Conservation (phyloP, 2,888 invertebrate species). For the Catocala nupta region DNA sequence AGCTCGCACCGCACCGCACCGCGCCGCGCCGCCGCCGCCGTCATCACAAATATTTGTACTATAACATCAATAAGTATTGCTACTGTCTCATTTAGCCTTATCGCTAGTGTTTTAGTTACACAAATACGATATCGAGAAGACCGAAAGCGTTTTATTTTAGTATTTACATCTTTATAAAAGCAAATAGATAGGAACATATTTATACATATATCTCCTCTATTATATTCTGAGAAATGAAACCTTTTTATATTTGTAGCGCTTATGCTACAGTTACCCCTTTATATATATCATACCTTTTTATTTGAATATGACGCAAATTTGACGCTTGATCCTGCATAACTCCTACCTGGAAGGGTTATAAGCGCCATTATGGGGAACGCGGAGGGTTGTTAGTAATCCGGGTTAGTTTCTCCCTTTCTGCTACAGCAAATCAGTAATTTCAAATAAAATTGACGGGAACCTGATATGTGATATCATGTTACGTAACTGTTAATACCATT, state of each 20-base stretch:
- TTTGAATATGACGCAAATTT: neutral
- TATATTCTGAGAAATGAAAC: neutral
- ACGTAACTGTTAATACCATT: too few species aligned
- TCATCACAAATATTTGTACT: too few species aligned
- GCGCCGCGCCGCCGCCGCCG: too few species aligned
- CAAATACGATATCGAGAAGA: neutral
- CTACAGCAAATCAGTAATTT: constrained; percentile 2
- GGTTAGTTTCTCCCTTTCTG: constrained; percentile 1
- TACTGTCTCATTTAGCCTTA: neutral
- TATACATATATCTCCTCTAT: too few species aligned
- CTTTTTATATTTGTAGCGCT: neutral
- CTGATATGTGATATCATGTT: neutral
- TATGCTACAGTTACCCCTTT: constrained; percentile 5
- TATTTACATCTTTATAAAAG: too few species aligned
- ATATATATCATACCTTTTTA: too few species aligned
- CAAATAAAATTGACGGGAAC: neutral
- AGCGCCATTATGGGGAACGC: constrained; percentile 2
- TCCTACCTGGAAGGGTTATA: constrained; percentile 4
- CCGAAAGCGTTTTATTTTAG: neutral
- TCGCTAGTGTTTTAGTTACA: neutral
- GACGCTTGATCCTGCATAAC: neutral
- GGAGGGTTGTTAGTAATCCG: constrained; percentile 7
- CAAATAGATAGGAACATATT: too few species aligned
- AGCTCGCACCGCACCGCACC: too few species aligned
- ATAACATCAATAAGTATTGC: neutral